A percentile compares a stretch with the other conserved stretches of the same genome.
phyloP scores from a whole-genome alignment of 2,113 vertebrate genomes.

The Odocoileus hemionus region DNA sequence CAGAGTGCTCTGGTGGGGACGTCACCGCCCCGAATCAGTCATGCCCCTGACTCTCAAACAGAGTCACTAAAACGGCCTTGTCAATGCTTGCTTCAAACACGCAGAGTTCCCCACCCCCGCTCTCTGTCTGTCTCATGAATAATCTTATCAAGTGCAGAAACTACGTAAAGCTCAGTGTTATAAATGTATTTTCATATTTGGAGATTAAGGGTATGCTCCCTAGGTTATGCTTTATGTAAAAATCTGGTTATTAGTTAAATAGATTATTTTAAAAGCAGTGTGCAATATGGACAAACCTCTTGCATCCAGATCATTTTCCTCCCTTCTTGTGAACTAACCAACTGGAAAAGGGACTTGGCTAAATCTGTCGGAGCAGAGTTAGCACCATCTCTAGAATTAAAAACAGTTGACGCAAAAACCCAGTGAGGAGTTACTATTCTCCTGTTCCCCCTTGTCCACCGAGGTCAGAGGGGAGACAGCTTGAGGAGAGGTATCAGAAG shows the following conservation, averaged over 20 bases:
- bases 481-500: neutral
- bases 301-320: neutral
- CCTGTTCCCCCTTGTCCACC: neutral
- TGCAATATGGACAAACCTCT: neutral
- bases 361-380: neutral
- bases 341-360: neutral
- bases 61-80: fast-evolving
- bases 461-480: neutral
- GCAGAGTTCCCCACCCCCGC: neutral
- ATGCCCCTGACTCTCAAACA: fast-evolving
- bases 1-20: fast-evolving
- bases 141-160: neutral
- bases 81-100: neutral
- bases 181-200: neutral
- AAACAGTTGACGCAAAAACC: neutral
- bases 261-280: neutral
- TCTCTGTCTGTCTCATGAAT: neutral
- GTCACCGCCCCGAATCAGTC: fast-evolving
- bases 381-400: neutral
- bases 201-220: neutral
- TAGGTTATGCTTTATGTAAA: neutral
- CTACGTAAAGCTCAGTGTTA: no score
- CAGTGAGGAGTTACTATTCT: neutral
- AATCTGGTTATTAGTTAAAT: neutral
- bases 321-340: neutral